Percentiles rank a stretch among this genome's conserved stretches.
Conservation (phyloP, 2,888 invertebrate genomes). For the Pseudanteris insignis region DNA sequence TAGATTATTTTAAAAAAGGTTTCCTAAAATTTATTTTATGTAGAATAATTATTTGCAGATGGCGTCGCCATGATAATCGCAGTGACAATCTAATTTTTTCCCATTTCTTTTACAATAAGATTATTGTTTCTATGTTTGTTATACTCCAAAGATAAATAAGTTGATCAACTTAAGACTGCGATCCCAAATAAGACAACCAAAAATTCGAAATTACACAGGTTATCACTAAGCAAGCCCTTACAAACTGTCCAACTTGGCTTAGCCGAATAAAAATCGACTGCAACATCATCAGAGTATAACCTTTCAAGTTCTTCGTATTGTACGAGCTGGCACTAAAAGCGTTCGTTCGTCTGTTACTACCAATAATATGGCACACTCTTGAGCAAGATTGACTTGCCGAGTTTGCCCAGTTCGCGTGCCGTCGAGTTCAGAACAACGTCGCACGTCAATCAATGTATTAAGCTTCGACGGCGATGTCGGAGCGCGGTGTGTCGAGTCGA, state of each 20-base stretch:
- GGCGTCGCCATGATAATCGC: too few species aligned
- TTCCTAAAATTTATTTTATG: too few species aligned
- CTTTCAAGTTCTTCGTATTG: conserved; percentile 17
- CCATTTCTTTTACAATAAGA: too few species aligned
- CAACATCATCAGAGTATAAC: background rate
- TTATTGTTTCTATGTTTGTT: too few species aligned
- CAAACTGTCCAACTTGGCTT: conserved; percentile 3
- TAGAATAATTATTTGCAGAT: too few species aligned
- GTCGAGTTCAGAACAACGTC: conserved; percentile 61
- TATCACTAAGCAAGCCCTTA: conserved; percentile 4
- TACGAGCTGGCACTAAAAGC: conserved; percentile 29
- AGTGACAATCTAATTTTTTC: too few species aligned
- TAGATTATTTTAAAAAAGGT: too few species aligned
- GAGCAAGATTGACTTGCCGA: conserved; percentile 40
- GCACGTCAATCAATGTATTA: conserved; percentile 62
- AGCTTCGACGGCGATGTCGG: conserved; percentile 50
- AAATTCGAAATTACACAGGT: too few species aligned
- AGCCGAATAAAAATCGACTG: background rate
- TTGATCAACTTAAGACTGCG: too few species aligned
- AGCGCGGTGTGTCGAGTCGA: conserved; percentile 54
- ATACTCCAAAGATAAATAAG: too few species aligned
- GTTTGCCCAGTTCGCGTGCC: conserved; percentile 62
- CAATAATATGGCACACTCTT: conserved; percentile 37
- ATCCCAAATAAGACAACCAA: too few species aligned
- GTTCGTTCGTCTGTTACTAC: conserved; percentile 27